Evolutionary conservation across 1,140 invertebrate genomes (phyloP), one percentile per base, ranked within the genome.

Genomic region (Oscheius sp.): DNA sequence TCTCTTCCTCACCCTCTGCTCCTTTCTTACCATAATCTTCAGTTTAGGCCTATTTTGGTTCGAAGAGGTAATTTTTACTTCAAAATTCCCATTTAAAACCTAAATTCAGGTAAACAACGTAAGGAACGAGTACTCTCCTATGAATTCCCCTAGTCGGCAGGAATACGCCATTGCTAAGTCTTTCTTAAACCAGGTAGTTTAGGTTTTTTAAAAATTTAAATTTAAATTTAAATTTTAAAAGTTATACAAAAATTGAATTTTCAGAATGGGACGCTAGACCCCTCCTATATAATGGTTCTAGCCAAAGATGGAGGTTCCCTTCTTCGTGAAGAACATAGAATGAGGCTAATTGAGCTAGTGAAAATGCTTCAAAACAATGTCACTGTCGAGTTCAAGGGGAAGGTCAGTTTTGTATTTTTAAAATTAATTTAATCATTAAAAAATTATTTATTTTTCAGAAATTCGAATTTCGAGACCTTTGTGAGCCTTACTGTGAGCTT

Each of bases 401-500:
- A 42, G 66, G 72, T 38, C 45, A 42, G 38, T 10, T n/a, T 55
- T 7, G 49, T 55, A 26, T 26, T 55, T 55, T 38, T 63, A 36
- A 45, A 36, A 73, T 0, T 34, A 59, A 3, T 59, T 29, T 15
- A 32, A 49, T 23, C 42, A 31, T 20, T 65, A n/a, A n/a, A n/a
- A n/a, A n/a, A n/a, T n/a, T n/a, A n/a, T n/a, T n/a, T n/a, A n/a
- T n/a, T n/a, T 76, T 75, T 20, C 36, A 67, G 26, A 34, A 23
- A 3, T 82, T 77, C 42, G 73, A 68, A 18, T 82, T 80, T 46
- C 71, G 55, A n/a, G 79, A 84, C 55, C 49, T 82, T 18, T 82
- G 80, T 59, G 80, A 84, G 55, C 80, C 80, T 13, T 82, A 82
- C 64, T 82, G 80, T 63, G 82, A 84, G 61, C 29, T 84, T 45